Base-by-base conservation (phyloP, 53 echinoderm and acorn worm species). In the Mesocentrotus franciscanus region DNA sequence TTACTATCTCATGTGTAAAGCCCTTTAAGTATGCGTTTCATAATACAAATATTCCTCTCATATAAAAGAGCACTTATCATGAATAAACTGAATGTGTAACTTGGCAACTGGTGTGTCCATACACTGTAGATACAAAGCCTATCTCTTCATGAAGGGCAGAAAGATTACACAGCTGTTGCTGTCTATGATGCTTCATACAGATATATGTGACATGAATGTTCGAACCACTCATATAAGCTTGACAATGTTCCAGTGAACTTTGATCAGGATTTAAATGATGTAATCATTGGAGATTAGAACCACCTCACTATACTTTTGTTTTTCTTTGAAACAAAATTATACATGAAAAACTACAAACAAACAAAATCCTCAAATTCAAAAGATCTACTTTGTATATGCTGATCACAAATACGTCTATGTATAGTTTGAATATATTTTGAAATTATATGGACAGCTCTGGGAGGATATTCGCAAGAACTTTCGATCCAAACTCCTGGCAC, bases 161-260 rank as follows among this genome's bases (percentile, higher is more conserved):
- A 42, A 81, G 81, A 81, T 81, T 42, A 81, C 6, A 39, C 81
- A 81, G 81, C 81, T 81, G 81, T 81, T 81, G 42, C 81, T 79
- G 39, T 39, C 79, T 39, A 18, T 10, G 39, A 79, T 79, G 39
- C 36, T 42, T 39, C 17, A 81, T 9, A 39, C 16, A 81, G 81
- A 81, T 42, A 81, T 42, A 81, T 18, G 17, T 42, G 9, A 81
- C 81, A 81, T 42, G 81, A 81, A 81, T 81, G 81, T 81, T 81
- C 33, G 22, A 4, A 76, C 12, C 13, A 32, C 8, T 1, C 13
- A 36, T 22, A 42, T 36, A 81, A 17, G 42, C 36, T 36, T 76
- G 76, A 76, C 33, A 76, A 33, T 76, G 17, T 81, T 36, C 81
- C 81, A 81, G 42, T 18, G 42, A 33, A 18, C 33, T 16, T 39